phyloP scores from a whole-genome alignment of 2,113 vertebrate species.

The Lepus timidus region DNA sequence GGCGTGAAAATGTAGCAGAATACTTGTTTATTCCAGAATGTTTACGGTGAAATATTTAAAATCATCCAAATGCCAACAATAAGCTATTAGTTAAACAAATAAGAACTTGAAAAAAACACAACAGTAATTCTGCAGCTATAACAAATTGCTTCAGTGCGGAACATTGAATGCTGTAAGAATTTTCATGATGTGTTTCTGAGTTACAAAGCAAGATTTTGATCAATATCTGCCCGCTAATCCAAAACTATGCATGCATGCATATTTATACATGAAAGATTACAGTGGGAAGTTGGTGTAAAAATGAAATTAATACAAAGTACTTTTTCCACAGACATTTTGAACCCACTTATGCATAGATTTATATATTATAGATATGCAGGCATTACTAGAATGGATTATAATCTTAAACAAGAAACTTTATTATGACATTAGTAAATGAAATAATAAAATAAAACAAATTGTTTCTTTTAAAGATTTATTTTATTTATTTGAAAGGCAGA shows the following conservation, averaged over 20 bases:
- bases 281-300: no score
- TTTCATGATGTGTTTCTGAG: not conserved
- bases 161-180: not conserved
- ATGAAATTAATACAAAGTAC: no score
- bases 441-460: not conserved
- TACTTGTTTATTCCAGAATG: not conserved
- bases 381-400: not conserved
- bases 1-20: not conserved
- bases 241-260: not conserved
- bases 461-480: no score
- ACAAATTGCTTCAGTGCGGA: not conserved
- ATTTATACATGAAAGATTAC: no score
- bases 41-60: slow-evolving; percentile 58
- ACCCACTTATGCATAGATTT: no score
- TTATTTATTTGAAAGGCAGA: no score
- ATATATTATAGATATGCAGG: not conserved
- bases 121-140: not conserved
- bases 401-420: not conserved
- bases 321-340: no score
- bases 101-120: not conserved
- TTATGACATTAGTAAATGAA: not conserved
- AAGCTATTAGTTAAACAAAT: slow-evolving; percentile 41
- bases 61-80: slow-evolving; percentile 30
- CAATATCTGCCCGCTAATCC: not conserved
- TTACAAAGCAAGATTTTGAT: not conserved